These are phyloP conservation scores for Etheostoma nigrum DNA, from an alignment of 2,797 vertebrate species.

Conservation along the genomic window DNA sequence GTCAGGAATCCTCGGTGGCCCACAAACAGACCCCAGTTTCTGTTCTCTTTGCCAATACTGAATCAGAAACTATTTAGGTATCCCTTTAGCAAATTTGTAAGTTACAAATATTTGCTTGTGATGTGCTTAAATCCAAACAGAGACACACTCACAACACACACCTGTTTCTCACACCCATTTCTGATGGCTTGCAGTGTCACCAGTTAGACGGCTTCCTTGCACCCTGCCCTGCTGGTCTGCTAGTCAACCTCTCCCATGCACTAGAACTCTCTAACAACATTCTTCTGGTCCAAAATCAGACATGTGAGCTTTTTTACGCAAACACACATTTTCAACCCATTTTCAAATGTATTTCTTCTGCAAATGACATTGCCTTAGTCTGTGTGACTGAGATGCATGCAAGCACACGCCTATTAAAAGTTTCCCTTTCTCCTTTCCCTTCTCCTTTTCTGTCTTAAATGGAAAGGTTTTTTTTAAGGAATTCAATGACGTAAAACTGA, in stretches of 20 bases:
- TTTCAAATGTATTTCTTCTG: neutral
- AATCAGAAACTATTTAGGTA: neutral
- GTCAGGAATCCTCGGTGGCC: constrained; percentile 26
- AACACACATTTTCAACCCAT: neutral
- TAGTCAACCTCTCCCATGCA: constrained; percentile 62
- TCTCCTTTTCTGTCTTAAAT: neutral
- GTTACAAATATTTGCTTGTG: constrained; percentile 17
- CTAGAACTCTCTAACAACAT: constrained; percentile 31
- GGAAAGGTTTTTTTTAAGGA: too few species aligned
- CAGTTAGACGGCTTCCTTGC: constrained; percentile 82
- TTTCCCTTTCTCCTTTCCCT: neutral
- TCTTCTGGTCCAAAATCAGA: constrained; percentile 23
- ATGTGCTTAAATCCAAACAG: constrained; percentile 40
- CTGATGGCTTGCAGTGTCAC: constrained; percentile 80
- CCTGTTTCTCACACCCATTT: constrained; percentile 74
- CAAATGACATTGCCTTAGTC: neutral
- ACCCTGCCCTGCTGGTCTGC: constrained; percentile 64
- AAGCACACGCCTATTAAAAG: neutral
- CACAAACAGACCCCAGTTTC: constrained; percentile 20
- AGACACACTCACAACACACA: constrained; percentile 42
- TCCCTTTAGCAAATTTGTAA: constrained; percentile 6
- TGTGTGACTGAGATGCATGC: neutral
- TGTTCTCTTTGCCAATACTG: neutral
- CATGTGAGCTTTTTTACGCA: neutral
- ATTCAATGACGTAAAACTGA: neutral